Evolutionary conservation across 37 sponge, comb jelly and placozoan species (phyloP), one percentile per base, ranked within the genome.

Genomic region (Agelas oroides): DNA sequence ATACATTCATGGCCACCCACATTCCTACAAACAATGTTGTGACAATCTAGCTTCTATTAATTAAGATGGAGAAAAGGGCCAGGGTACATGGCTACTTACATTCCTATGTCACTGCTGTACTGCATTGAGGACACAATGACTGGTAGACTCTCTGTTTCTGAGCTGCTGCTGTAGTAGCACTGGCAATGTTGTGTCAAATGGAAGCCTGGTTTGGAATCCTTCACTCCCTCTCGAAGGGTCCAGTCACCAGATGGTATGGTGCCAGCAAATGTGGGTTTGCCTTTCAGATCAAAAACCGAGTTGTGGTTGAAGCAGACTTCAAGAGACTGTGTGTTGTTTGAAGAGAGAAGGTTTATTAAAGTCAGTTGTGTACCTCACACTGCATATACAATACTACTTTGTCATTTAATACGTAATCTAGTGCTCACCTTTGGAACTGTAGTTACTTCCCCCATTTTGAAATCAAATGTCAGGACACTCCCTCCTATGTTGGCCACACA

Each of bases 401-500:
- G n/a, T n/a, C n/a, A n/a, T 46, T 46, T 46, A n/a, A n/a, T n/a
- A n/a, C n/a, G n/a, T n/a, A n/a, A n/a, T n/a, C n/a, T n/a, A n/a
- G n/a, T n/a, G n/a, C 6, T 46, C 46, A 46, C 46, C 46, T 46
- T 46, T 46, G 46, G 46, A 8, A 8, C 8, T 8, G 46, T 46
- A 46, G 46, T 8, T 3, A 8, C 46, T 46, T 46, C 46, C 46
- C 46, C 46, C 46, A 46, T 46, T 8, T 46, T 46, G 46, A 46
- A 78, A 65, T 86, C 63, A 60, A 86, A 86, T 35, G 65, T 72
- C 72, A 86, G 69, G 60, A 78, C 87, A 2, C 40, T 34, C 23
- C 87, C 87, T 52, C 80, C 87, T 14, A 20, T 60, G 55, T 86
- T 86, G 60, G 73, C 72, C 53, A 86, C 80, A 63, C 79, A 79